Evolutionary conservation across 2,113 vertebrate species (phyloP).

Genomic region (Bubalus kerabau): DNA sequence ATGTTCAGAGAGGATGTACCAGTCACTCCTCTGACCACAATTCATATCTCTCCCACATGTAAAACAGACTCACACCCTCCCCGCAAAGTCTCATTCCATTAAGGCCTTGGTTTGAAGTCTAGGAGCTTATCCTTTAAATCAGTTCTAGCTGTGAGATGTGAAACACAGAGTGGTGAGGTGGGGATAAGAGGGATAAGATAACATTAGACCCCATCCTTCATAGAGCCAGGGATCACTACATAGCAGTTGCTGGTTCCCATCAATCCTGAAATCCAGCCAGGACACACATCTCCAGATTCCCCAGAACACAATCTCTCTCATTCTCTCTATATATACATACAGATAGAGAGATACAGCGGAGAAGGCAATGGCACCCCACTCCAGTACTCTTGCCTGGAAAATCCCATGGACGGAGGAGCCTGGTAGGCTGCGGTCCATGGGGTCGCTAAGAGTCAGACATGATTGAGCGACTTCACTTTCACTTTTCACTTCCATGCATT

Average conservation of each 20-base stretch:
- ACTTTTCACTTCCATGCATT: too few species aligned
- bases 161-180: neutral
- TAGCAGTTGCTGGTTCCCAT: neutral
- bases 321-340: neutral
- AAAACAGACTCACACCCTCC: neutral
- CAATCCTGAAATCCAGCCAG: neutral
- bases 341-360: neutral
- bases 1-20: neutral
- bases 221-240: neutral
- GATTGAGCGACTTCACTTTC: too few species aligned
- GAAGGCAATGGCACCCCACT: too few species aligned
- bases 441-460: accelerated
- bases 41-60: neutral
- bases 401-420: too few species aligned
- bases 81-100: neutral
- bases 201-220: neutral
- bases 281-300: neutral
- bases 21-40: neutral
- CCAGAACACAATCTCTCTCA: neutral
- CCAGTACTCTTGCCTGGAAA: too few species aligned
- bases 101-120: neutral
- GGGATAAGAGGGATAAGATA: neutral
- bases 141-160: neutral
- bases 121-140: neutral
- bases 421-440: too few species aligned